phyloP scores from a whole-genome alignment of 92 coral and sea anemone genomes.

The Desmophyllum pertusum region DNA sequence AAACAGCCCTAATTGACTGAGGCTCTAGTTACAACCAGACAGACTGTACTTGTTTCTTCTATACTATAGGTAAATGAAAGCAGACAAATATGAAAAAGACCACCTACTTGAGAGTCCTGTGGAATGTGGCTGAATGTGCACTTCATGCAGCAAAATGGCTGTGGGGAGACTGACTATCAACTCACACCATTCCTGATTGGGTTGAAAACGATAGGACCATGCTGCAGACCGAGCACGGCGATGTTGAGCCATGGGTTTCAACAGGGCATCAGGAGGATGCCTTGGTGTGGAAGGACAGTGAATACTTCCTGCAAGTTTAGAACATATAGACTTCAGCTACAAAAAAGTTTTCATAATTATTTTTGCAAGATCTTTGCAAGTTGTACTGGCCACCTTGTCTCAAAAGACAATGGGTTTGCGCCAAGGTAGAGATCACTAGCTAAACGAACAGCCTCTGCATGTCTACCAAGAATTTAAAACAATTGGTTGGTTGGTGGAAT shows the following conservation, averaged over 20 bases:
- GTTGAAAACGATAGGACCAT: slow-evolving; percentile 89
- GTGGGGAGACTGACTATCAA: slow-evolving; percentile 78
- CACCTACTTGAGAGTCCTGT: slow-evolving; percentile 87
- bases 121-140: slow-evolving; percentile 88
- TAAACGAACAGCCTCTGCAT: too few species aligned
- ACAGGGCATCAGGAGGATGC: slow-evolving; percentile 84
- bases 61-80: not conserved
- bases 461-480: too few species aligned
- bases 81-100: too few species aligned
- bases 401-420: too few species aligned
- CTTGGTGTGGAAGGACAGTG: slow-evolving; percentile 54
- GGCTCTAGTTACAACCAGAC: not conserved
- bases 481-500: too few species aligned
- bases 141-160: slow-evolving; percentile 82
- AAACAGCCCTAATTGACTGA: too few species aligned
- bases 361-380: too few species aligned
- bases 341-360: too few species aligned
- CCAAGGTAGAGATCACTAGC: too few species aligned
- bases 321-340: not conserved
- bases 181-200: slow-evolving; percentile 93
- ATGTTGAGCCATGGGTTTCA: slow-evolving; percentile 84
- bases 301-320: slow-evolving; percentile 23
- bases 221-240: slow-evolving; percentile 97
- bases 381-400: too few species aligned
- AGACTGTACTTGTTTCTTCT: too few species aligned